Conservation (phyloP, 2,113 vertebrate species). For the Prionailurus bengalensis region DNA sequence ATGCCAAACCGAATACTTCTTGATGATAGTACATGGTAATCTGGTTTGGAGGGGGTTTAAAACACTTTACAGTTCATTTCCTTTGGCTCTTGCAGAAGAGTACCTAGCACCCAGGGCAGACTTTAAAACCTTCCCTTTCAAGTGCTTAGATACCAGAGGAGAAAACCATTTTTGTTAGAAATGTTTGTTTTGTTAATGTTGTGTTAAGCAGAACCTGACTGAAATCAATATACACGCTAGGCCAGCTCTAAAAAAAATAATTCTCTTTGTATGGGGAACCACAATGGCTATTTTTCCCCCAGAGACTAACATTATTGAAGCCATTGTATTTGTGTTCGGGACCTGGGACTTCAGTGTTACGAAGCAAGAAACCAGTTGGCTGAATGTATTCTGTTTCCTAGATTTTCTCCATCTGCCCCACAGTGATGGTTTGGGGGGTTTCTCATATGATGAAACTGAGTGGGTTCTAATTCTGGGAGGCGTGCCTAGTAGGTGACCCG, state of each 20-base stretch:
- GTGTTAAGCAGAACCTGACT: conserved; percentile 31
- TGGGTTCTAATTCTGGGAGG: background rate
- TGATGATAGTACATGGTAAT: background rate
- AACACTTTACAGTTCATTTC: background rate
- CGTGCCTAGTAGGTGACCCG: background rate
- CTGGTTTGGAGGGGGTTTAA: background rate
- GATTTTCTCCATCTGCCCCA: background rate
- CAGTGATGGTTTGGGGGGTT: too few species aligned
- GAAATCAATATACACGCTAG: background rate
- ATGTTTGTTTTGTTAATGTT: conserved; percentile 51
- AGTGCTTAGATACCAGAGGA: background rate
- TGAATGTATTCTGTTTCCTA: background rate
- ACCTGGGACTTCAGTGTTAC: background rate
- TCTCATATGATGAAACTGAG: background rate
- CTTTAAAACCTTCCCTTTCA: background rate
- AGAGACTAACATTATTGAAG: background rate
- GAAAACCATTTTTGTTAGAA: conserved; percentile 3
- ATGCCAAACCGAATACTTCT: background rate
- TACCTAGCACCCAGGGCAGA: background rate
- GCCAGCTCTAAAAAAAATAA: background rate
- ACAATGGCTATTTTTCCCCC: background rate
- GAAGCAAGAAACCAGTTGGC: background rate
- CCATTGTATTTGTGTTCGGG: background rate
- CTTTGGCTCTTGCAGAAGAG: background rate
- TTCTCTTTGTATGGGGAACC: background rate